phyloP scores from a whole-genome alignment of 2,113 vertebrate species.

The Phalacrocorax brasilianus region DNA sequence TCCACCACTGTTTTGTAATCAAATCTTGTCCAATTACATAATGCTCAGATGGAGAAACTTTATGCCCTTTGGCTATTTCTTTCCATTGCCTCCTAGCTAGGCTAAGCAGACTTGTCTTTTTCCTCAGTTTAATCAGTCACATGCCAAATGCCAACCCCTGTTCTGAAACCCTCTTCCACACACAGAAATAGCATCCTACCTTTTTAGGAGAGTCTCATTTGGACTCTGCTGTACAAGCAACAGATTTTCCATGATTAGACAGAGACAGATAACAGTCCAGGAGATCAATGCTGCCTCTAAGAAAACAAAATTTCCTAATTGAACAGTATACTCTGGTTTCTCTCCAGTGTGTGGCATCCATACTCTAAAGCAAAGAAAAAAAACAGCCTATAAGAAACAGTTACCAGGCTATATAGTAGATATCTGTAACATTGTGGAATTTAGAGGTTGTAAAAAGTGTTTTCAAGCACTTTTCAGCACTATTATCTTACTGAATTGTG shows the following conservation, averaged over 20 bases:
- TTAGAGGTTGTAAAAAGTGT: neutral
- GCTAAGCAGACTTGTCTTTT: neutral
- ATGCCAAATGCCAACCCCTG: neutral
- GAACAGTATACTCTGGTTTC: neutral
- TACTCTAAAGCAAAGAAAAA: neutral
- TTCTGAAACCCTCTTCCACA: neutral
- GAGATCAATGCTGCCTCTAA: conserved; percentile 18
- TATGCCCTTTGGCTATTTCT: neutral
- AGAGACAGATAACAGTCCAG: conserved; percentile 21
- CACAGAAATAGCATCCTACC: neutral
- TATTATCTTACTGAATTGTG: neutral
- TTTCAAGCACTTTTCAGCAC: neutral
- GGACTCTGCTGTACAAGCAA: neutral
- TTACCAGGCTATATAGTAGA: too few species aligned
- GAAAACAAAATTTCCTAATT: conserved; percentile 50
- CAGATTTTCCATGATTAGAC: conserved; percentile 11
- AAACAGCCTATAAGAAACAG: neutral
- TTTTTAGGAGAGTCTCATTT: neutral
- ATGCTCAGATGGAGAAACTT: neutral
- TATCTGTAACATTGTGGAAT: neutral
- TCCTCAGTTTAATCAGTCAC: neutral
- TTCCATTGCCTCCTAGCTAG: neutral
- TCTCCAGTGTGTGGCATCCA: neutral
- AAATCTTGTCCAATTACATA: neutral
- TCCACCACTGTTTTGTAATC: neutral